Evolutionary conservation across 2,888 invertebrate genomes (phyloP), one percentile per base, ranked within the genome.

Genomic region (Biston betularia): DNA sequence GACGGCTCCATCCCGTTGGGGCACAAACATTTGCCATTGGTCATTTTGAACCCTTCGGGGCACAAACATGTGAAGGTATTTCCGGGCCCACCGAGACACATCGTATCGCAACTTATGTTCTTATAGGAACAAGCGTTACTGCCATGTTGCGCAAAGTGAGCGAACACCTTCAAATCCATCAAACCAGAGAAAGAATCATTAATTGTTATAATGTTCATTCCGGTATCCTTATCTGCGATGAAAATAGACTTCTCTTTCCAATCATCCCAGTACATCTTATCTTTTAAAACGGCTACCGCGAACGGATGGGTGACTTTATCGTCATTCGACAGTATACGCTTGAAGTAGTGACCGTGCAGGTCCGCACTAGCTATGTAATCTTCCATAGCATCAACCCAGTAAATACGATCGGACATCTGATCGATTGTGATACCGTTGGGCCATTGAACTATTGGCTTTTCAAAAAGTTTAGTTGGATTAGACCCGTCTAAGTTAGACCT

Each of bases 361-460:
- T 97, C 96, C 0, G 96, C 95, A 44, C 96, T 96, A 0, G 96
- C 97, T 58, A 98, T 97, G 81, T 96, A 97, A 86, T 98, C 97
- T 73, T 96, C 95, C 79, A 95, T 95, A 0, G 97, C 98, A 80
- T 98, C 98, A 0, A 97, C 97, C 97, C 97, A 98, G 83, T 97
- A 98, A 59, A 98, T 96, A 55, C 96, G 94, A 77, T 97, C 96
- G 0, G 96, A 95, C 80, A 96, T 96, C 78, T 96, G 96, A 88
- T 98, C 98, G 35, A 98, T 95, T 0, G 98, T 96, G 63, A 97
- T 96, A 14, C 97, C 97, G 83, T 98, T 98, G 0, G 98, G 98
- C 97, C 97, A 97, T 73, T 96, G 95, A 0, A 98, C 97, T 53
- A 93, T 92, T 0, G 95, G 95, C 65, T 94, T 95, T 0, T 94